Conservation (phyloP, 2,888 invertebrate genomes). For the Tholera decimalis region DNA sequence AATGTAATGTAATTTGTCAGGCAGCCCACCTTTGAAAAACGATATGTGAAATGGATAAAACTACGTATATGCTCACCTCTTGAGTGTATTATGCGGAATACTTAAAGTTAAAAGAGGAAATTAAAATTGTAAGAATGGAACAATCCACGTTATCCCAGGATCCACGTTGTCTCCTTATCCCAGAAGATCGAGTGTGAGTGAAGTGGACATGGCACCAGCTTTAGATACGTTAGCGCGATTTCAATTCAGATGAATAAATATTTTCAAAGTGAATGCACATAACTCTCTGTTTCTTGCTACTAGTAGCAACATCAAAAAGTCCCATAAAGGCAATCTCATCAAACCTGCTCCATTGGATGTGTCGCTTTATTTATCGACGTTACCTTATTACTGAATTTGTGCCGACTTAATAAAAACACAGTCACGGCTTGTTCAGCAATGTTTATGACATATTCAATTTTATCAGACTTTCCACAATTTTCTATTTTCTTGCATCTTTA, state of each 20-base stretch:
- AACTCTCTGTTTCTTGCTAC: conserved; percentile 1
- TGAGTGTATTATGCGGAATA: conserved; percentile 22
- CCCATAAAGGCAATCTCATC: not conserved
- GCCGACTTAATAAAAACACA: conserved; percentile 22
- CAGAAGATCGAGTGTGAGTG: conserved; percentile 43
- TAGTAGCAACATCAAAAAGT: not conserved
- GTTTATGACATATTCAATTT: conserved; percentile 40
- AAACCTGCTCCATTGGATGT: not conserved
- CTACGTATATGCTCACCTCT: conserved; percentile 44
- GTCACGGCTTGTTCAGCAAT: conserved; percentile 7
- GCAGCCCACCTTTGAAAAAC: conserved; percentile 68
- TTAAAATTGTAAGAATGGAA: conserved; percentile 39
- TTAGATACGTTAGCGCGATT: conserved; percentile 40
- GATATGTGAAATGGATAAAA: conserved; percentile 67
- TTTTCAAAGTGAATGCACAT: conserved; percentile 36
- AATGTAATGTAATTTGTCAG: conserved; percentile 82
- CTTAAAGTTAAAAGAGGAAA: conserved; percentile 34
- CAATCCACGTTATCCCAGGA: conserved; percentile 44
- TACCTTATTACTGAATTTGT: conserved; percentile 20
- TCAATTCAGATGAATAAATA: conserved; percentile 37
- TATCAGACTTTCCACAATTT: conserved; percentile 18
- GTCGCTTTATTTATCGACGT: conserved; percentile 7
- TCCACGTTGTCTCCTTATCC: conserved; percentile 47
- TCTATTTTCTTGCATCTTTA: conserved; percentile 25
- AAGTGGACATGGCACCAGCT: conserved; percentile 50